These are phyloP conservation scores for Oceanodroma tethys DNA, from an alignment of 2,113 vertebrate species.

Conservation along the genomic window DNA sequence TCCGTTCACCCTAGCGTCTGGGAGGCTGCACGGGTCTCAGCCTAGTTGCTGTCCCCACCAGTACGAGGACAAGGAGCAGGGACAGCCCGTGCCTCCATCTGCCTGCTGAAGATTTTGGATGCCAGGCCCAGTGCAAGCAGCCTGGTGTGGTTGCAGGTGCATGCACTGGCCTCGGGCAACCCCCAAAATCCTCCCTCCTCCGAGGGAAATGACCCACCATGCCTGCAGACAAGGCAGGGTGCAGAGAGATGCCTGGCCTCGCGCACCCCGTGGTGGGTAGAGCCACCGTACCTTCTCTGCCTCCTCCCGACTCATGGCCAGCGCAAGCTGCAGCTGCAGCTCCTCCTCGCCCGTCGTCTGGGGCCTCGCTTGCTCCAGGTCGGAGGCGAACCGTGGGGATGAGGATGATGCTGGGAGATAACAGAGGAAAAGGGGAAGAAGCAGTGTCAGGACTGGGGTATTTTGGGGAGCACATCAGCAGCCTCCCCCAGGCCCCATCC, in stretches of 20 bases:
- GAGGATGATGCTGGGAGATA: conserved; percentile 81
- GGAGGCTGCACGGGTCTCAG: not conserved
- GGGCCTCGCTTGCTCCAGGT: conserved; percentile 90
- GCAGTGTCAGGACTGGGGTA: not conserved
- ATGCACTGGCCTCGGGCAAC: not conserved
- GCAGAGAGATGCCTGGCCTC: not conserved
- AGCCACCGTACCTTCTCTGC: conserved; percentile 85
- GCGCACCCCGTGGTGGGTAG: fast-evolving
- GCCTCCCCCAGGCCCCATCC: not conserved
- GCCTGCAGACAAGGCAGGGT: not conserved
- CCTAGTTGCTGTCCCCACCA: not conserved
- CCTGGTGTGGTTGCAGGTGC: not conserved
- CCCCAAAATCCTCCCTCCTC: not conserved
- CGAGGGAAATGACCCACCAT: not conserved
- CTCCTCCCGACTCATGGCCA: conserved; percentile 96
- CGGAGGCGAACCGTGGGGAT: conserved; percentile 80
- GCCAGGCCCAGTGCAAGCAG: fast-evolving
- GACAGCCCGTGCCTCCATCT: not conserved
- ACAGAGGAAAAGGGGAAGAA: not conserved
- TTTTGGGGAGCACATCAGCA: not conserved
- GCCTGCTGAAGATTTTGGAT: not conserved
- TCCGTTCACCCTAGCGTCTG: not conserved
- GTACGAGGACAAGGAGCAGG: not conserved
- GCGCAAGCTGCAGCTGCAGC: conserved; percentile 91
- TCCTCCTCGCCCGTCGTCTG: conserved; percentile 92